phyloP scores from a whole-genome alignment of 2,113 vertebrate genomes.

The Semnornis frantzii region DNA sequence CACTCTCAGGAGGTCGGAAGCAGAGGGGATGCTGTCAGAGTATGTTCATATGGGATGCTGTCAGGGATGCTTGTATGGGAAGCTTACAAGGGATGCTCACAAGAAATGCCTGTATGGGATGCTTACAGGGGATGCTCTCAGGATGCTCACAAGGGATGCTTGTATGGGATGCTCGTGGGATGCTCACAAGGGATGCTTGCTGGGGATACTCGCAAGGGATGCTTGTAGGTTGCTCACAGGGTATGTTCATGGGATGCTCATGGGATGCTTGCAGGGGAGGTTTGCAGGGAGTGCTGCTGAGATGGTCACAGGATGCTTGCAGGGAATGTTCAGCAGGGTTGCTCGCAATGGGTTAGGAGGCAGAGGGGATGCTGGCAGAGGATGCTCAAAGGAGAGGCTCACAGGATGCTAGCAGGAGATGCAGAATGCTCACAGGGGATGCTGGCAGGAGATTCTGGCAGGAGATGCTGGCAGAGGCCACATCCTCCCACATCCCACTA shows the following conservation, averaged over 20 bases:
- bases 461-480: neutral
- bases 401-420: neutral
- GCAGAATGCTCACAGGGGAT: neutral
- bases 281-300: too few species aligned
- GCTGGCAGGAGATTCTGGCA: neutral
- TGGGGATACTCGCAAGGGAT: neutral
- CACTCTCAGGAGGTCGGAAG: too few species aligned
- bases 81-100: too few species aligned
- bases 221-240: too few species aligned
- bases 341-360: neutral
- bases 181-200: neutral
- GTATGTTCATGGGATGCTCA: too few species aligned
- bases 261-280: too few species aligned
- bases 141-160: too few species aligned
- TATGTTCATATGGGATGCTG: neutral
- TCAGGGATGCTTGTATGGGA: too few species aligned
- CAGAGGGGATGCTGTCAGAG: neutral
- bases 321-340: too few species aligned
- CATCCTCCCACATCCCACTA: fast-evolving
- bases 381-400: neutral
- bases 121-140: too few species aligned
- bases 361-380: neutral
- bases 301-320: too few species aligned
- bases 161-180: too few species aligned
- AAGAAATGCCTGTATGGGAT: neutral